Base-by-base conservation (phyloP, 2,888 invertebrate species). In the Lasioglossum calceatum region DNA sequence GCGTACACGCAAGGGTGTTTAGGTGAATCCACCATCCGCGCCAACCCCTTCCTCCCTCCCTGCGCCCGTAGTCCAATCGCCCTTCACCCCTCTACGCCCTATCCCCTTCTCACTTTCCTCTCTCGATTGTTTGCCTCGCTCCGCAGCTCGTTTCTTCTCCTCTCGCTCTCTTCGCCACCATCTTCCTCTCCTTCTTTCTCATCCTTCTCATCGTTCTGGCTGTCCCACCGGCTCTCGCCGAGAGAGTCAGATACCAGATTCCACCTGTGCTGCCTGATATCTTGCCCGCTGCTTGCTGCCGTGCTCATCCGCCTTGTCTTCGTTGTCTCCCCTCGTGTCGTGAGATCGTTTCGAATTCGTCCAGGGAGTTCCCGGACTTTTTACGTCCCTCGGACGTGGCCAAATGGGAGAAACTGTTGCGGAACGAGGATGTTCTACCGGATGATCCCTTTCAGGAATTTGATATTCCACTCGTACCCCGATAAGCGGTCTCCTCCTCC, bases 191-290 rank as follows among this genome's bases (percentile, higher is more conserved):
- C 73, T 44, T 81, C 79, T 70, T 81, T 50, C 74, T 76, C 81
- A 54, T 72, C 71, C 58, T 84, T 84, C 86, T 78, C 86, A 61
- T 85, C 82, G 82, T 81, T 82, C 84, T 77, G 74, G 74, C 87
- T 87, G 89, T 92, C 89, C 89, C 88, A 81, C 86, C 82, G 83
- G 83, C 87, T 76, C 87, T 87, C 87, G 77, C 84, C 39, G 86
- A 23, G 70, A 79, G 90, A 92, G 93, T 89, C 92, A 92, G 93
- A 93, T 93, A 94, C 93, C 93, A 94, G 94, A 94, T 94, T 94
- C 94, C 95, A 95, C 95, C 94, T 94, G 94, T 94, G 94, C 94
- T 39, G 93, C 80, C 88, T 86, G 91, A 91, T 91, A 88, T 86
- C 88, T 89, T 87, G 91, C 87, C 84, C 86, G 89, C 77, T 87